Evolutionary conservation across 2,797 vertebrate genomes (phyloP), one percentile per base, ranked within the genome.

Genomic region (Cheirogaleus major): DNA sequence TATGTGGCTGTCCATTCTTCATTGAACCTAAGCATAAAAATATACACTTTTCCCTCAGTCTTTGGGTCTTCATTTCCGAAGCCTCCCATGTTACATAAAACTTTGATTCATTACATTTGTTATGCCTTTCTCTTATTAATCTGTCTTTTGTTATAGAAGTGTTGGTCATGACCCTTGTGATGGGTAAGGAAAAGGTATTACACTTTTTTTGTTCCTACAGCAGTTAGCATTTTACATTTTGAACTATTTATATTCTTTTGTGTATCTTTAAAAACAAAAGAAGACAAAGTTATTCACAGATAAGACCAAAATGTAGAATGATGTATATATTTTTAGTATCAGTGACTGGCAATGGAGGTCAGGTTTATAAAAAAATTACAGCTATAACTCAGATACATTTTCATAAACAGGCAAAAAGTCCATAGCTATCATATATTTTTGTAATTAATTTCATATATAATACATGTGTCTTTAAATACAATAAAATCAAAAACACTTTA

Each of bases 251-350:
- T 45, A 50, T 88, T 81, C 8, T 43, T 63, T 13, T 69, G 2
- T 15, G 61, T 67, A 55, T 70, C 57, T 72, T 83, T 61, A 73
- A 95, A 82, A 95, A 70, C 12, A 80, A 90, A 81, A 94, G 27
- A 59, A 30, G 12, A 48, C 23, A 76, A 78, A 92, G 5, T 11
- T 84, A 67, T 81, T 82, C 22, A 94, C 25, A 83, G 50, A 76
- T 65, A 73, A 90, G 15, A 23, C 38, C 65, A 94, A 52, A 79
- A 78, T 32, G 32, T 35, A 72, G 13, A 88, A 84, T 41, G n/a
- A 45, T 27, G n/a, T 27, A 90, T 1, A 5, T 69, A 83, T 27
- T 85, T 55, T 48, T 32, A 41, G 41, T 55, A 27, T 8, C 41
- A 65, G 32, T 23, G 32, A 78, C 43, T 92, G 59, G 20, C 11